A percentile compares a stretch with the other conserved stretches of the same genome.
Evolutionary conservation across 2,113 vertebrate genomes (phyloP).

Genomic region (Edolisoma coerulescens): DNA sequence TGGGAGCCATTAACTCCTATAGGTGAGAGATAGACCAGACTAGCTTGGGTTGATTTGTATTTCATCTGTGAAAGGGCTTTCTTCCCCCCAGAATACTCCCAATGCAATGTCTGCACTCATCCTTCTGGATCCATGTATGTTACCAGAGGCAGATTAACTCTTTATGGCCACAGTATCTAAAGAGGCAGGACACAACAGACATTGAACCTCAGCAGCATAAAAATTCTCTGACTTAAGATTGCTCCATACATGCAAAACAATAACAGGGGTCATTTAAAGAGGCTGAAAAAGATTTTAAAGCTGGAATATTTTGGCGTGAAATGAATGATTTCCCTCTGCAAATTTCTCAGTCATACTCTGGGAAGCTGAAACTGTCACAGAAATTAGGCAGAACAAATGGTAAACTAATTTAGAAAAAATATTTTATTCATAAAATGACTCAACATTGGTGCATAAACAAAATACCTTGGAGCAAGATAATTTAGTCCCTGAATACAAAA

Average conservation of each 20-base stretch:
- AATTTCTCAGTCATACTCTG: background rate
- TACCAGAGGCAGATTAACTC: background rate
- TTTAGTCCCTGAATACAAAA: background rate
- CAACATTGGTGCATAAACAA: background rate
- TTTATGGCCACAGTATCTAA: background rate
- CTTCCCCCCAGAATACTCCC: accelerated
- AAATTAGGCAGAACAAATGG: background rate
- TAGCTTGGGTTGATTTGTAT: background rate
- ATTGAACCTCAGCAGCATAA: background rate
- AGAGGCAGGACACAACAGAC: background rate
- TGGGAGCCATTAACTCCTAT: background rate
- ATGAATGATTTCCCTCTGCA: background rate
- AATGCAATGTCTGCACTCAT: background rate
- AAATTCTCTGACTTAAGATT: background rate
- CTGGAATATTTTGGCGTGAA: background rate
- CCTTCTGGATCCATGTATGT: background rate
- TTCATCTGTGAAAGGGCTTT: background rate
- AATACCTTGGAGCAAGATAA: background rate
- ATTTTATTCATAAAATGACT: conserved; percentile 40
- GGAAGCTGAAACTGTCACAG: background rate
- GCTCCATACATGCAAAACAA: background rate
- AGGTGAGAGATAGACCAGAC: background rate
- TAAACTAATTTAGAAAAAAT: background rate
- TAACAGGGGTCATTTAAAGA: background rate
- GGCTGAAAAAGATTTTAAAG: background rate